Conservation (phyloP, 2,888 invertebrate species). For the Incurvaria masculella region DNA sequence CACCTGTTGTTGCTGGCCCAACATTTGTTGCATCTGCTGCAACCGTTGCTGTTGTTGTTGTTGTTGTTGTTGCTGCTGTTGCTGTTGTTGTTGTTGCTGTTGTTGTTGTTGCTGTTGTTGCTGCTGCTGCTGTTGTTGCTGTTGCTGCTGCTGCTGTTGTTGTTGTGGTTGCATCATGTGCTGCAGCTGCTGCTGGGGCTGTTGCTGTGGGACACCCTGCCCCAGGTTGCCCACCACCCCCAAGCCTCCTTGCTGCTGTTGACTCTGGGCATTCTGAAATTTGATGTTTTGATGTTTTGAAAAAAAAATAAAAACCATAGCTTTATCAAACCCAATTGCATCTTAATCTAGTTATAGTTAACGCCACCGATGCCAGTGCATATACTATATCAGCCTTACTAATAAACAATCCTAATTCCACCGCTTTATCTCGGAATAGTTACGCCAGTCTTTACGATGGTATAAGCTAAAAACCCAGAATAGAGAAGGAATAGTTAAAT, state of each 20-base stretch:
- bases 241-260: constrained; percentile 38
- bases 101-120: constrained; percentile 43
- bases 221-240: constrained; percentile 23
- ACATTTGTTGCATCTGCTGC: constrained; percentile 56
- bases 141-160: constrained; percentile 50
- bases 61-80: constrained; percentile 54
- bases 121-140: constrained; percentile 40
- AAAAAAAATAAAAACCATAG: constrained; percentile 18
- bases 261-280: constrained; percentile 42
- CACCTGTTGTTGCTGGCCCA: constrained; percentile 57
- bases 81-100: constrained; percentile 36
- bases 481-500: too few species aligned
- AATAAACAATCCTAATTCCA: too few species aligned
- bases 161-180: constrained; percentile 56
- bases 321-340: constrained; percentile 15
- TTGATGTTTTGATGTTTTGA: too few species aligned
- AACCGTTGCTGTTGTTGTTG: constrained; percentile 55
- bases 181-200: constrained; percentile 45
- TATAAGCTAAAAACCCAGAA: too few species aligned
- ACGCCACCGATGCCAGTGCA: too few species aligned
- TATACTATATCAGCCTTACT: too few species aligned
- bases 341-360: too few species aligned
- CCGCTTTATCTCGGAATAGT: too few species aligned
- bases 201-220: constrained; percentile 29
- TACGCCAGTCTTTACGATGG: too few species aligned